A percentile compares a stretch with the other conserved stretches of the same genome.
These are phyloP conservation scores for Lathamus discolor DNA, from an alignment of 2,113 vertebrate species.

Conservation along the genomic window DNA sequence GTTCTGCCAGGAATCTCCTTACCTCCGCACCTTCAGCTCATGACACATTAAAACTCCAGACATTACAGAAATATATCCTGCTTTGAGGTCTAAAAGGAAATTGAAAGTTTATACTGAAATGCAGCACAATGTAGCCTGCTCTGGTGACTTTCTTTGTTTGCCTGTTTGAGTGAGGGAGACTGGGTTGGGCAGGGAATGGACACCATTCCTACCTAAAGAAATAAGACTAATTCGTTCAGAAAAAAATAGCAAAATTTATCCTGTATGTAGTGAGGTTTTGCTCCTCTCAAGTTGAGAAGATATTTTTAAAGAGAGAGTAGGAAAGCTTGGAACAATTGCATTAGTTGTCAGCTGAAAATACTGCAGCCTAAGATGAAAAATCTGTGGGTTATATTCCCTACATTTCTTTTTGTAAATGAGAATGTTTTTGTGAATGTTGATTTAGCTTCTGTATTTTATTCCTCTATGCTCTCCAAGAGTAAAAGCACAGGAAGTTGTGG, in stretches of 20 bases:
- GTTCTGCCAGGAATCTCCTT: neutral
- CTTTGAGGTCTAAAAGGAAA: neutral
- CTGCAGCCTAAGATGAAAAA: neutral
- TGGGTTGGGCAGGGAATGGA: neutral
- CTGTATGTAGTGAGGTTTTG: neutral
- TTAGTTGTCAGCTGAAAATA: neutral
- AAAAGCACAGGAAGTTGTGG: neutral
- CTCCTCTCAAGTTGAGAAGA: neutral
- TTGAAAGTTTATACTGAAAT: neutral
- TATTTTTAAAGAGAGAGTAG: neutral
- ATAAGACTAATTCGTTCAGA: neutral
- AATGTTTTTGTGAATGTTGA: neutral
- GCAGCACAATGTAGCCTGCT: neutral
- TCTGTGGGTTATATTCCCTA: neutral
- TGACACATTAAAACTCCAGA: neutral
- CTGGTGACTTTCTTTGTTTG: neutral
- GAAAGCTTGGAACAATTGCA: neutral
- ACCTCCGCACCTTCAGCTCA: neutral
- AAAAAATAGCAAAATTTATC: neutral
- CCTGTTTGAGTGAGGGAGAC: neutral
- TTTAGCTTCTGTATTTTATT: neutral
- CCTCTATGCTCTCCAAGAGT: neutral
- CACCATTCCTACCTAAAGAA: neutral
- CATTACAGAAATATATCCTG: neutral
- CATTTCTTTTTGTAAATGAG: neutral